phyloP scores from a whole-genome alignment of 2,113 vertebrate species.

The Gallinago media region DNA sequence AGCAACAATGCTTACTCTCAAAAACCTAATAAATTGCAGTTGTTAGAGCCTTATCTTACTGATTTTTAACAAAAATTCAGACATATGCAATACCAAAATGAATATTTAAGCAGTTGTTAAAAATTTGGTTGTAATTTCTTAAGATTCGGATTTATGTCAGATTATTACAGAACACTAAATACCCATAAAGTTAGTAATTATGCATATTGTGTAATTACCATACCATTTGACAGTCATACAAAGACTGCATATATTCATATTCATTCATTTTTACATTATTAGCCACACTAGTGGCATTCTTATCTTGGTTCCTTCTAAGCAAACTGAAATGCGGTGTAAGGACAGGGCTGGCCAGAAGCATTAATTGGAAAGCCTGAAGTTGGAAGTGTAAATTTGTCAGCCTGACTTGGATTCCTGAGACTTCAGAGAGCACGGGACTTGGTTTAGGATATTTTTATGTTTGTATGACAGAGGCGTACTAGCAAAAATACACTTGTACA shows the following conservation, averaged over 20 bases:
- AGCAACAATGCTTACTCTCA: neutral
- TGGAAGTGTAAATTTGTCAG: neutral
- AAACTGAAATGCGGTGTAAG: neutral
- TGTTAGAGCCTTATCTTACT: neutral
- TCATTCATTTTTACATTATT: neutral
- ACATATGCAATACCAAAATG: accelerated
- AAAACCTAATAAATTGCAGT: neutral
- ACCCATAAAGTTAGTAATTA: neutral
- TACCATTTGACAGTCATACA: neutral
- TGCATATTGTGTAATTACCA: neutral
- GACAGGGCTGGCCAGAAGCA: neutral
- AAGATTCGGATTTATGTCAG: neutral
- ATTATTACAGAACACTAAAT: neutral
- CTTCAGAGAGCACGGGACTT: neutral
- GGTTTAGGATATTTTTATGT: neutral
- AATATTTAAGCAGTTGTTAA: neutral
- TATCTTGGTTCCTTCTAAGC: neutral
- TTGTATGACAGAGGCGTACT: neutral
- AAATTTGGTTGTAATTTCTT: neutral
- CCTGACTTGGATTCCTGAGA: neutral
- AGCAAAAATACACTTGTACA: neutral
- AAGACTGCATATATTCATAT: neutral
- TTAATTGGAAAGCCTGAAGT: neutral
- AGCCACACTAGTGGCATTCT: neutral
- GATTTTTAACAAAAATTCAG: neutral